Percentiles rank a stretch among this genome's conserved stretches.
Evolutionary conservation across 2,888 invertebrate species (phyloP).

Genomic region (Phasia obesa): DNA sequence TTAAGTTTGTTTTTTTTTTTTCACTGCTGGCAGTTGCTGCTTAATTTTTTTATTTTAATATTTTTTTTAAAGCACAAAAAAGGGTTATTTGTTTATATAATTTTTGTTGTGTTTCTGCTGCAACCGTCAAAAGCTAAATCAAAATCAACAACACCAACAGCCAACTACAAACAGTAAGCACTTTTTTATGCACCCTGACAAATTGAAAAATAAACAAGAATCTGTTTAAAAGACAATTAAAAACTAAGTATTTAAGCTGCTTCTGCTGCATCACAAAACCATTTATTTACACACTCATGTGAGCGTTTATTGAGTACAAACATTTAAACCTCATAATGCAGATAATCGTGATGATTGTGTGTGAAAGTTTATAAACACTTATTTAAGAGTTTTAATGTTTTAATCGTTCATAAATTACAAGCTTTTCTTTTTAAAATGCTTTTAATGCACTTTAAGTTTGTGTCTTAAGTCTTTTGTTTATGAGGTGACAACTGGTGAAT

Average conservation of each 20-base stretch:
- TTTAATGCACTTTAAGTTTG: slow-evolving; percentile 13
- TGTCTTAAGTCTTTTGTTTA: slow-evolving; percentile 64
- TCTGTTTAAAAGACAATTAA: slow-evolving; percentile 70
- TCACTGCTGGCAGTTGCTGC: background rate
- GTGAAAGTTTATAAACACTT: slow-evolving; percentile 65
- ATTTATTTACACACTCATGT: background rate
- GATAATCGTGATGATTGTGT: slow-evolving; percentile 54
- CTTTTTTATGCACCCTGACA: slow-evolving; percentile 59
- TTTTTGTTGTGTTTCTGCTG: background rate
- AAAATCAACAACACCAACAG: background rate
- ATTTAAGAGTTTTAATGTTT: slow-evolving; percentile 46
- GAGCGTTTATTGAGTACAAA: slow-evolving; percentile 36
- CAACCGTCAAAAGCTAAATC: slow-evolving; percentile 1
- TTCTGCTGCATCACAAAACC: background rate
- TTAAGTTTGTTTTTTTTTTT: slow-evolving; percentile 32
- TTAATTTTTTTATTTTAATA: slow-evolving; percentile 6
- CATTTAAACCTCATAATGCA: slow-evolving; percentile 49
- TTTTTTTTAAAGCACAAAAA: too few species aligned
- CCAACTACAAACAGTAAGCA: slow-evolving; percentile 13
- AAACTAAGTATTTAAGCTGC: slow-evolving; percentile 49
- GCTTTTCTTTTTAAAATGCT: slow-evolving; percentile 46
- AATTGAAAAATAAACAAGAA: slow-evolving; percentile 70
- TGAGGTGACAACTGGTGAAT: slow-evolving; percentile 50
- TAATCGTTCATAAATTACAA: slow-evolving; percentile 58
- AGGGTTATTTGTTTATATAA: too few species aligned